Conservation (phyloP, 2,113 vertebrate species). For the Dolichotis patagonum region DNA sequence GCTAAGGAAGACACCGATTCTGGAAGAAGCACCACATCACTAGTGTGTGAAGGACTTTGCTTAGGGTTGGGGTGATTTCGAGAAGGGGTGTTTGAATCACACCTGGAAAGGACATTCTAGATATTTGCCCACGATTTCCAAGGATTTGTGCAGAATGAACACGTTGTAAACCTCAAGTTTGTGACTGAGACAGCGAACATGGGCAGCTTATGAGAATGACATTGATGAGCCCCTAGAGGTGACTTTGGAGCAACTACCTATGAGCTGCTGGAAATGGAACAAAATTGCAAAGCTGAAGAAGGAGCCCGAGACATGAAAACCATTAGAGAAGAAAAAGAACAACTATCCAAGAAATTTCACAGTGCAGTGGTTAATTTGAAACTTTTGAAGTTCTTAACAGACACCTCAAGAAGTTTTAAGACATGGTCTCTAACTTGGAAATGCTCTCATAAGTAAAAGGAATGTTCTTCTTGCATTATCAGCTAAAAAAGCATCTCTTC, state of each 20-base stretch:
- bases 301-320: background rate
- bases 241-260: background rate
- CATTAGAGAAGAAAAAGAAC: background rate
- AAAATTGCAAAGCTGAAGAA: background rate
- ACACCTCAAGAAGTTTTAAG: background rate
- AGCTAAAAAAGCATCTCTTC: background rate
- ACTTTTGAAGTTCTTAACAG: background rate
- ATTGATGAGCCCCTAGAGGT: background rate
- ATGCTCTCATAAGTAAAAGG: background rate
- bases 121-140: background rate
- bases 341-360: background rate
- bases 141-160: no score
- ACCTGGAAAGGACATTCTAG: no score
- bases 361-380: background rate
- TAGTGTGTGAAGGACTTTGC: background rate
- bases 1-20: background rate
- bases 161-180: background rate
- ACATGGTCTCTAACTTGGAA: background rate
- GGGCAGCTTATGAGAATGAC: background rate
- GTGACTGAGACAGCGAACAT: background rate
- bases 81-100: no score
- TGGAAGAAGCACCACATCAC: background rate
- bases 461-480: background rate
- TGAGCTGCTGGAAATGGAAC: background rate
- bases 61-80: background rate